Evolutionary conservation across 2,797 vertebrate genomes (phyloP), one percentile per base, ranked within the genome.

Genomic region (Megaceryle alcyon): DNA sequence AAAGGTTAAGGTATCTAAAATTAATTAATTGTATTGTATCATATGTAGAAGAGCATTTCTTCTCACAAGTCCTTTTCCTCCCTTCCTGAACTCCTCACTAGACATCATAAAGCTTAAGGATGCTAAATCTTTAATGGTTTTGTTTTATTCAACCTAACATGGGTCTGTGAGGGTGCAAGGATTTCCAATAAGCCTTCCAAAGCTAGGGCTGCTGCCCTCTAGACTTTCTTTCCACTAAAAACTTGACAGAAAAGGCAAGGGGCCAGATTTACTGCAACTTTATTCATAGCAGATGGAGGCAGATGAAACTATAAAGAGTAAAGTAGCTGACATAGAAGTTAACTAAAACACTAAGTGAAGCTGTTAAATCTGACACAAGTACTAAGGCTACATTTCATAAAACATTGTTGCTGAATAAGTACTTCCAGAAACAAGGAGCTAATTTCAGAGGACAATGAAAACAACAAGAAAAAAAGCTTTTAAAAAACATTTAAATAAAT

Each of bases 301-400:
- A 94, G 82, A 96, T 91, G 87, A 92, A 96, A 93, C 92, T 75
- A 90, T 93, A 93, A 95, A 93, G 76, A 81, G 37, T n/a, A 78
- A 93, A 93, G 76, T 51, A 88, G 84, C 69, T 95, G 84, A 92
- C 43, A n/a, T 29, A 60, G 76, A 92, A 91, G 84, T 78, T 93
- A 96, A 87, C 69, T 86, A 89, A 91, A 93, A 91, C 69, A 90
- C 54, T 95, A 92, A 92, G 79, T 81, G 89, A 90, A 92, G 87
- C 79, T 94, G 82, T 95, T 94, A 94, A 90, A 89, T 89, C 54
- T 94, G 82, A 92, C 86, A 93, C 41, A 26, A 44, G 75, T 79
- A 78, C 68, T 91, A 93, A 94, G 68, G 71, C 82, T 35, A 71
- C 60, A 77, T 44, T 92, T 63, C 73, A 82, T 72, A 90, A 94